Percentiles rank a stretch among this genome's conserved stretches.
phyloP scores from a whole-genome alignment of 92 coral and sea anemone genomes.

The Desmophyllum pertusum region DNA sequence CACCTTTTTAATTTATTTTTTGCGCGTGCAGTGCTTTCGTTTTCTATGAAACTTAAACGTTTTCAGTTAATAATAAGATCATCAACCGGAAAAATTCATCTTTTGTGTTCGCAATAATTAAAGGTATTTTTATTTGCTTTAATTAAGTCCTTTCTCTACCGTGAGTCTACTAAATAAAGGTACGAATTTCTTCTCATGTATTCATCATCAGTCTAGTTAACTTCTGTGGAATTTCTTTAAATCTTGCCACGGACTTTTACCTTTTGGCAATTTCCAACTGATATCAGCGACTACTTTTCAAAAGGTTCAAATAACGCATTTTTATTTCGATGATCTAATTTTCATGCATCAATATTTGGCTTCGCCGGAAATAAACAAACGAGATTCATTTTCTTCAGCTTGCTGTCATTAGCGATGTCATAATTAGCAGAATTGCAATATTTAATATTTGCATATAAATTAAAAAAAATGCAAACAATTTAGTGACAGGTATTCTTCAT shows the following conservation, averaged over 20 bases:
- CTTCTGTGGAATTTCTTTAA: neutral
- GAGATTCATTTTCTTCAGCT: neutral
- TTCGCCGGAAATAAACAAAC: neutral
- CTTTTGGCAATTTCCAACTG: neutral
- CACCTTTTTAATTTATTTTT: neutral
- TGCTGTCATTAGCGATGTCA: neutral
- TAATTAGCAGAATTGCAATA: neutral
- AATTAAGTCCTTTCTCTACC: too few relatives aligned
- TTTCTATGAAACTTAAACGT: too few relatives aligned
- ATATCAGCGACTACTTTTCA: neutral
- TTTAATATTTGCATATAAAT: neutral
- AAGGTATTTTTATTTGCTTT: neutral
- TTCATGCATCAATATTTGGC: neutral
- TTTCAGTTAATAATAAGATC: too few relatives aligned
- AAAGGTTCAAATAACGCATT: neutral
- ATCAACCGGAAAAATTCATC: neutral
- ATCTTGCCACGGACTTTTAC: neutral
- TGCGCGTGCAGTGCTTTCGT: too few relatives aligned
- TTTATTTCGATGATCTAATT: neutral
- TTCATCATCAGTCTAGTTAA: neutral
- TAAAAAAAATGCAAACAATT: slow-evolving; percentile 1
- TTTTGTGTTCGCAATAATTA: neutral
- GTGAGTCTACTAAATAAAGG: too few relatives aligned
- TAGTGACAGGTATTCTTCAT: neutral
- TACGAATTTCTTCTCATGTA: neutral